Evolutionary conservation across 2,113 vertebrate species (phyloP), one percentile per base, ranked within the genome.

Genomic region (Tachysurus fulvidraco): DNA sequence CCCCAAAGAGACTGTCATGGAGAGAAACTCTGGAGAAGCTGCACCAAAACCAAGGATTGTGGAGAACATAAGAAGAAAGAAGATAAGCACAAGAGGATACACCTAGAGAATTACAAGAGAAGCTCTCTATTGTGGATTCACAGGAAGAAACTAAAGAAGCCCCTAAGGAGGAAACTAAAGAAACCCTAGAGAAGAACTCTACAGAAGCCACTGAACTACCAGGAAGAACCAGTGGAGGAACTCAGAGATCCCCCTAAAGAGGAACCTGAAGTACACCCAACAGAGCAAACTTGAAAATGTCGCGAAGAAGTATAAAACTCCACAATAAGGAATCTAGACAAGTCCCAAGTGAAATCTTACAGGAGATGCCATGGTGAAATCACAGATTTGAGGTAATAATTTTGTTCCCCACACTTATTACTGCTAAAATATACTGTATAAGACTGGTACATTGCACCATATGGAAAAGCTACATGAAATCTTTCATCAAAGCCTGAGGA

Each of bases 211-310:
- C 23, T 13, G 19, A 46, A 21, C 44, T 74, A 74, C 30, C 16
- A 71, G 16, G 19, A 89, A 87, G 89, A 85, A 12, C 88, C 91
- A 23, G 86, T 92, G 84, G 94, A 93, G 94, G 95, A 41, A 67
- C 28, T 52, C 44, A 46, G 6, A 82, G 36, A 82, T 25, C 2
- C 52, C 52, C 59, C 3, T 2, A 25, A 82, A 25, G 16, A 50
- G 1, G 41, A 73, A 44, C 17, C 17, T 46, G 23, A 74, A 41
- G 21, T 46, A 25, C 19, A 19, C 4, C 11, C 10, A 50, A 41
- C 0, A 25, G 44, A 23, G 36, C 69, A 46, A 50, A 41, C 44
- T 36, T 36, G 36, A 36, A 36, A 44, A 17, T 50, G n/a, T 41
- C 16, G 4, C 6, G 50, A 41, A 21, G 21, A 19, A 81, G 28